Evolutionary conservation across 92 coral and sea anemone genomes (phyloP).

Genomic region (Zoanthus sansibaricus): DNA sequence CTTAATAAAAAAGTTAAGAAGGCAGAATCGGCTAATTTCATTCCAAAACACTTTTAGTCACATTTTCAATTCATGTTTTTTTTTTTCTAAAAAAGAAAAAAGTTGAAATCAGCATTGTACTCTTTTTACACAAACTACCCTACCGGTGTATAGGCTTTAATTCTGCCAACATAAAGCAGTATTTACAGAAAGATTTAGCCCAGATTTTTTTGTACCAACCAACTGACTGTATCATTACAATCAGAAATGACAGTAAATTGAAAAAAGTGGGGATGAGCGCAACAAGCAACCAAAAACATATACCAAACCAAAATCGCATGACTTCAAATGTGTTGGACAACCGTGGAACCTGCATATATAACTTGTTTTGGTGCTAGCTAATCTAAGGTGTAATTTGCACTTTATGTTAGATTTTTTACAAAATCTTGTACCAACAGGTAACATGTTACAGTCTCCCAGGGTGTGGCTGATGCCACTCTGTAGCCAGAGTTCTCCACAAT

Average conservation of each 20-base stretch:
- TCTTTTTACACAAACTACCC: conserved; percentile 21
- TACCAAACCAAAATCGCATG: conserved; percentile 22
- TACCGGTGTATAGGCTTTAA: conserved; percentile 12
- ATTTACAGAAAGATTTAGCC: conserved; percentile 25
- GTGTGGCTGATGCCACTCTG: conserved; percentile 18
- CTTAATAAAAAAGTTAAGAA: neutral
- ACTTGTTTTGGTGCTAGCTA: conserved; percentile 5
- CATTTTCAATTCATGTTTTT: conserved; percentile 3
- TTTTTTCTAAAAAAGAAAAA: too few relatives aligned
- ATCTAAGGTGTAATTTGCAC: conserved; percentile 19
- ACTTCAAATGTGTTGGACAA: conserved; percentile 19
- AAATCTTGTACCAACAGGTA: conserved; percentile 9
- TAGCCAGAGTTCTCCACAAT: conserved; percentile 14
- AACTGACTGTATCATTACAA: conserved; percentile 25
- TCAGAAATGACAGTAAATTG: conserved; percentile 8
- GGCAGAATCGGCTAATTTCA: conserved; percentile 14
- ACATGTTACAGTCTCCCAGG: conserved; percentile 27
- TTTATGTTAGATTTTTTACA: conserved; percentile 26
- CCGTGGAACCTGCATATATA: conserved; percentile 4
- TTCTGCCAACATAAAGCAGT: conserved; percentile 6
- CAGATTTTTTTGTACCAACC: conserved; percentile 2
- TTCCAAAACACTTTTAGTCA: neutral
- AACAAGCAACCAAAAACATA: conserved; percentile 16
- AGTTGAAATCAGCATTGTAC: conserved; percentile 1
- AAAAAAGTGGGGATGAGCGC: conserved; percentile 14